Conservation (phyloP, 2,797 vertebrate species). For the Geotria australis region DNA sequence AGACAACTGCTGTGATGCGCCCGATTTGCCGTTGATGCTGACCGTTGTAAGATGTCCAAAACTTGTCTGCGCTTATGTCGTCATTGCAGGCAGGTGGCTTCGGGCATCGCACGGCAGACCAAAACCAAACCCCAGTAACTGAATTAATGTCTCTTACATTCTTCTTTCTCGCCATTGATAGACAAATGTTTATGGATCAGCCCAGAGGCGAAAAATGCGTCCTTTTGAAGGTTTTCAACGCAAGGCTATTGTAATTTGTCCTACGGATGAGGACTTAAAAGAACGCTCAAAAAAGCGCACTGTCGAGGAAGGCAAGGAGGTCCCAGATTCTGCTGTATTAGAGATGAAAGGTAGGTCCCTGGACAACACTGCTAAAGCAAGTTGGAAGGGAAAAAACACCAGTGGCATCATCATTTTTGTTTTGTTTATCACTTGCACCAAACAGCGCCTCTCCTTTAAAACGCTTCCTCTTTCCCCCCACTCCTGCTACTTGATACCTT, state of each 20-base stretch:
- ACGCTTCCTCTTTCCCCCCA: slow-evolving; percentile 1
- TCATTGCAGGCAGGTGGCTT: neutral
- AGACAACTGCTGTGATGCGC: neutral
- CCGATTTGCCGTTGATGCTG: neutral
- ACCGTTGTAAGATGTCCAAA: neutral
- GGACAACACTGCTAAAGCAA: slow-evolving; percentile 8
- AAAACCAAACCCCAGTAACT: neutral
- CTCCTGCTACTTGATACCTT: neutral
- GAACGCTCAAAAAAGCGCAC: slow-evolving; percentile 65
- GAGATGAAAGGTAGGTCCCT: slow-evolving; percentile 79
- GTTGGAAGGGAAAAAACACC: slow-evolving; percentile 5
- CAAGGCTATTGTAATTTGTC: slow-evolving; percentile 83
- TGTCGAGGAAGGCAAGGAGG: slow-evolving; percentile 79
- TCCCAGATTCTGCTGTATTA: slow-evolving; percentile 73
- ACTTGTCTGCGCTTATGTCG: neutral
- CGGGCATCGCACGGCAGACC: neutral
- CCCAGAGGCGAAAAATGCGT: slow-evolving; percentile 90
- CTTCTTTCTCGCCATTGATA: slow-evolving; percentile 43
- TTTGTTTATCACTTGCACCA: slow-evolving; percentile 5
- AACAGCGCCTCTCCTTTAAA: slow-evolving; percentile 13
- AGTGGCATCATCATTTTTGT: slow-evolving; percentile 10
- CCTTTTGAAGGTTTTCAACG: slow-evolving; percentile 92
- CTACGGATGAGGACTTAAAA: slow-evolving; percentile 66
- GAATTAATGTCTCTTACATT: slow-evolving; percentile 5
- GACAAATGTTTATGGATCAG: slow-evolving; percentile 91